Base-by-base conservation (phyloP, 2,888 invertebrate species). In the Linnaemya tessellans region DNA sequence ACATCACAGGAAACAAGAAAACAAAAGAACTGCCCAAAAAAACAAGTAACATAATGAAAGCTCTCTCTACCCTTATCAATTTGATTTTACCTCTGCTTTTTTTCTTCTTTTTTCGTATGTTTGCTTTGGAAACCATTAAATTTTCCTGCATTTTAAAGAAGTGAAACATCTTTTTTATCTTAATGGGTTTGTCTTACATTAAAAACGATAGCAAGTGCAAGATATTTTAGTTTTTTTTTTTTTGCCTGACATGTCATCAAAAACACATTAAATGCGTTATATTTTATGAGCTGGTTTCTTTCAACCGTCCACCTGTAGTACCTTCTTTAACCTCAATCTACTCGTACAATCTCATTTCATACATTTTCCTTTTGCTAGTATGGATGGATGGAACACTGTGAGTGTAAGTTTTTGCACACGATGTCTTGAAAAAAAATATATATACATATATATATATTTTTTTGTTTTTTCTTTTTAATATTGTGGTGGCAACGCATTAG, bases 211-310 rank as follows among this genome's bases (percentile, higher is more conserved):
- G 20, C 41, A 64, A 3, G 41, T 1, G 18, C n/a, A 65, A 30
- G 4, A 43, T n/a, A 4, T 18, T 46, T 25, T 46, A 25, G 8
- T 30, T 20, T 10, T 54, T 80, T 51, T 18, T 49, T 20, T 80
- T 86, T 80, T 74, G 78, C 77, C 68, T 83, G 87, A 87, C 87
- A 87, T 81, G 84, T 84, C 88, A 87, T 87, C 87, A 88, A 87
- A 87, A 88, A 88, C 75, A 80, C 88, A 87, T 88, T 88, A 87
- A 87, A 84, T 83, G 71, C 78, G 82, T 77, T 80, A 80, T 84
- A 83, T 87, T 87, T 87, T 87, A 88, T 79, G 84, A 84, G 86
- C 74, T 83, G 83, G 64, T 86, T 86, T 86, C 83, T 84, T 84
- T 84, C 68, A 87, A 86, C 68, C 84, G 80, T 86, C 80, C 85